Percentiles rank a stretch among this genome's conserved stretches.
phyloP scores from a whole-genome alignment of 2,797 vertebrate genomes.

The Carcharodon carcharias region DNA sequence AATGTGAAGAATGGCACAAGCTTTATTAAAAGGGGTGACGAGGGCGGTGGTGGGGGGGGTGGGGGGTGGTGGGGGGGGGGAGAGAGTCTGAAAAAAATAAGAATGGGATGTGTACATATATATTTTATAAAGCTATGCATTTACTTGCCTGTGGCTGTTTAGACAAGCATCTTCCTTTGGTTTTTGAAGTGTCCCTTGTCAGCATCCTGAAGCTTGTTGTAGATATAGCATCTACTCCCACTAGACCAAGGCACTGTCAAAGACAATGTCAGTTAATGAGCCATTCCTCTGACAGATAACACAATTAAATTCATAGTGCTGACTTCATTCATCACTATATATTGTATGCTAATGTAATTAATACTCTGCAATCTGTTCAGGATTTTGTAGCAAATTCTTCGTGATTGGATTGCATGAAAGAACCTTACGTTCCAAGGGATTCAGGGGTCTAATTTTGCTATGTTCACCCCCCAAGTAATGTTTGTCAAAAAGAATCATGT shows the following conservation, averaged over 20 bases:
- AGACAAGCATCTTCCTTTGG: not conserved
- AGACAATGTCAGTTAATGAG: slow-evolving; percentile 24
- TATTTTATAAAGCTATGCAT: not conserved
- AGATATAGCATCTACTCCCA: not conserved
- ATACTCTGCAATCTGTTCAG: not conserved
- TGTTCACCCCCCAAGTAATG: not conserved
- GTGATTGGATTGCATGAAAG: not conserved
- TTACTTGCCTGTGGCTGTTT: not conserved
- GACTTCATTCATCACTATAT: not conserved
- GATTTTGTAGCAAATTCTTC: not conserved
- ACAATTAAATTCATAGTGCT: slow-evolving; percentile 8
- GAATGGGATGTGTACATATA: not conserved
- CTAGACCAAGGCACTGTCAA: slow-evolving; percentile 32
- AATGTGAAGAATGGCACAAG: not conserved
- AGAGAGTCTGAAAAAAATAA: not conserved
- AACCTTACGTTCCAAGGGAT: not conserved
- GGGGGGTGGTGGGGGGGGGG: no score
- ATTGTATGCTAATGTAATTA: not conserved
- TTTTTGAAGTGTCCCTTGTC: slow-evolving; percentile 6
- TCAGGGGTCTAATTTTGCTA: not conserved
- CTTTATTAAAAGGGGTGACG: not conserved
- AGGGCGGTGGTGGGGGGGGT: no score
- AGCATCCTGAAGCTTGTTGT: slow-evolving; percentile 22
- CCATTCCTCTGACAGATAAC: slow-evolving; percentile 13
- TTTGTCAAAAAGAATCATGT: not conserved